Base-by-base conservation (phyloP, 1,140 invertebrate species). In the Armadillidium nasatum region DNA sequence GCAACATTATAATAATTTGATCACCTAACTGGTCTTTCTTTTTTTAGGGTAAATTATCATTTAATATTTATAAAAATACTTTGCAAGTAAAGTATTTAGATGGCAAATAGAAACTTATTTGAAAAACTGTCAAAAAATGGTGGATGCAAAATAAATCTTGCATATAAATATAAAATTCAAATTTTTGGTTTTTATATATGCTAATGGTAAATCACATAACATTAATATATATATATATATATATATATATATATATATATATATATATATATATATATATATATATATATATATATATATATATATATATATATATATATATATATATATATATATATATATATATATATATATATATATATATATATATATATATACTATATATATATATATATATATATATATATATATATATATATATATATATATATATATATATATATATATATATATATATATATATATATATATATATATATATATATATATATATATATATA, bases 351-450 rank as follows among this genome's bases (percentile, higher is more conserved):
- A 50, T 9, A 50, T 9, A 9, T 9, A 15, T 50, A 50, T 9
- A 50, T 50, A 50, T 50, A 50, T 9, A 15, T 50, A 50, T 50
- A 15, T 50, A 50, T 9, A 50, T 50, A 46, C 9, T 9, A 15
- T 9, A 15, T 46, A 46, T 46, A 73, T 73, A 21, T 10, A 50
- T 73, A 46, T 70, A 46, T 19, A 73, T 22, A 50, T 50, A 73
- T 50, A 21, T 50, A 60, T 9, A 54, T 73, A 73, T 46, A 73
- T 46, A 73, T 19, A 73, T 19, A 73, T 46, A 73, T 73, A 73
- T 73, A 73, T 45, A 33, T 33, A 33, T 33, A 33, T 33, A 15
- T 68, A 15, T 68, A n/a, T 68, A 15, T 68, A 21, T 72, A 11
- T 21, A 15, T 50, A 74, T 77, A 19, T 23, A 10, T 67, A 13